A percentile compares a stretch with the other conserved stretches of the same genome.
phyloP scores from a whole-genome alignment of 2,113 vertebrate genomes.

The Bufo gargarizans region DNA sequence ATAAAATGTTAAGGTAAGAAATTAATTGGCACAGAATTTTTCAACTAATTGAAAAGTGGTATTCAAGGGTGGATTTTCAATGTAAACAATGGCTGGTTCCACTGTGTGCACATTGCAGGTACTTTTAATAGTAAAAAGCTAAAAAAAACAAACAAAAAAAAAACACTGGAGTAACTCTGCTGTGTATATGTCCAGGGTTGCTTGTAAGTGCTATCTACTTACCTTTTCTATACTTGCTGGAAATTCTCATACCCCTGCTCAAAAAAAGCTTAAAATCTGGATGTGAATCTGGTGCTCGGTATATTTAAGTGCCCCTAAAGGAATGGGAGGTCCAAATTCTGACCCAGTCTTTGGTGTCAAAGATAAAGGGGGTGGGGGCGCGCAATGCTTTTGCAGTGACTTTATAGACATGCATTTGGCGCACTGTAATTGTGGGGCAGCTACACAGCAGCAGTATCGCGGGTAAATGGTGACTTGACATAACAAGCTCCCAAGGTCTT shows the following conservation, averaged over 20 bases:
- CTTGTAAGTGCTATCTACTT: background rate
- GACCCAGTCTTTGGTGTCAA: background rate
- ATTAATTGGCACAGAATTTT: background rate
- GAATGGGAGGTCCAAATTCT: background rate
- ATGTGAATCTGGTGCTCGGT: constrained; percentile 10
- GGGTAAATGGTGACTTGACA: constrained; percentile 56
- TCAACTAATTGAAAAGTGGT: background rate
- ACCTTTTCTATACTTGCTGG: constrained; percentile 40
- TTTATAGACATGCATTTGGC: background rate
- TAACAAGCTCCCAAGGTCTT: constrained; percentile 56
- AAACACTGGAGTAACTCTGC: constrained; percentile 23
- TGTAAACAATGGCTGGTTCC: background rate
- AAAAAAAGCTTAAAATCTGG: background rate
- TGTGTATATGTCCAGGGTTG: background rate
- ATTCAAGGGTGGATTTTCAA: background rate
- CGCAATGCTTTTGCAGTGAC: too few relatives aligned
- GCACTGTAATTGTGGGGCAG: too few relatives aligned
- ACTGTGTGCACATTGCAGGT: background rate
- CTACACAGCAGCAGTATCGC: constrained; percentile 70
- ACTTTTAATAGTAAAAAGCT: background rate
- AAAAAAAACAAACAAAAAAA: constrained; percentile 4
- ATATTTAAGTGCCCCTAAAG: too few relatives aligned
- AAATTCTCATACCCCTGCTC: background rate
- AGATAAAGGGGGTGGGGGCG: background rate
- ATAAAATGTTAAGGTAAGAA: too few relatives aligned